Evolutionary conservation across 2,113 vertebrate species (phyloP).

Genomic region (Gadus macrocephalus): DNA sequence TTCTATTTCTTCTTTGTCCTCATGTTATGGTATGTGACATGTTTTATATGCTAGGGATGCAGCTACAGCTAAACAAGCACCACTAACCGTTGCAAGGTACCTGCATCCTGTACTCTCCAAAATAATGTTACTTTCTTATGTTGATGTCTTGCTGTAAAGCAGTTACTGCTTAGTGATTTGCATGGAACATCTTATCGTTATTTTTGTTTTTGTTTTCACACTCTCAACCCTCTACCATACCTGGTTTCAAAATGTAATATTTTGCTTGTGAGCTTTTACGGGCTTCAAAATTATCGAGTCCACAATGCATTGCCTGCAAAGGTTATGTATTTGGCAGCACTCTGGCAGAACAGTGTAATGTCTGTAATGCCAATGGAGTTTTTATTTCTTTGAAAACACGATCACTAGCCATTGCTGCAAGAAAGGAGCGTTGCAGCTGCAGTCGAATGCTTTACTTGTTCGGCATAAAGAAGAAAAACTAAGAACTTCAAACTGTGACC

Average conservation of each 20-base stretch:
- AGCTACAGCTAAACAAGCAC: slow-evolving; percentile 56
- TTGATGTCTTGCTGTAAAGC: slow-evolving; percentile 49
- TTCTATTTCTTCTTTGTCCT: slow-evolving; percentile 54
- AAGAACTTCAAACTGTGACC: slow-evolving; percentile 84
- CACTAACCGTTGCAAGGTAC: slow-evolving; percentile 46
- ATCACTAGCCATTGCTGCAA: slow-evolving; percentile 67
- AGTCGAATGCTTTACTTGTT: slow-evolving; percentile 65
- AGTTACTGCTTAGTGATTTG: slow-evolving; percentile 53
- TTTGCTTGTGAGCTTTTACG: slow-evolving; percentile 58
- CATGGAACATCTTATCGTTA: slow-evolving; percentile 51
- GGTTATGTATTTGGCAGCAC: slow-evolving; percentile 76
- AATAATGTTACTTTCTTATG: slow-evolving; percentile 42
- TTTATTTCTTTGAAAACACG: slow-evolving; percentile 70
- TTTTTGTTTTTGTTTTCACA: slow-evolving; percentile 26
- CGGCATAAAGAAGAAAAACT: slow-evolving; percentile 61
- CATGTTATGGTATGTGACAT: slow-evolving; percentile 65
- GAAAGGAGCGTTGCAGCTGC: slow-evolving; percentile 56
- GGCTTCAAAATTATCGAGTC: slow-evolving; percentile 48
- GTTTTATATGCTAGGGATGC: slow-evolving; percentile 47
- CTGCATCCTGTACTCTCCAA: slow-evolving; percentile 52
- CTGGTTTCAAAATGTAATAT: slow-evolving; percentile 35
- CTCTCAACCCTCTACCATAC: slow-evolving; percentile 27
- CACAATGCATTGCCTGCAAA: slow-evolving; percentile 69
- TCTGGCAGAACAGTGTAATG: slow-evolving; percentile 80
- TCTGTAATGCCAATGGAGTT: slow-evolving; percentile 82